These are phyloP conservation scores for Malacosoma neustria DNA, from an alignment of 2,888 invertebrate genomes.

Conservation along the genomic window DNA sequence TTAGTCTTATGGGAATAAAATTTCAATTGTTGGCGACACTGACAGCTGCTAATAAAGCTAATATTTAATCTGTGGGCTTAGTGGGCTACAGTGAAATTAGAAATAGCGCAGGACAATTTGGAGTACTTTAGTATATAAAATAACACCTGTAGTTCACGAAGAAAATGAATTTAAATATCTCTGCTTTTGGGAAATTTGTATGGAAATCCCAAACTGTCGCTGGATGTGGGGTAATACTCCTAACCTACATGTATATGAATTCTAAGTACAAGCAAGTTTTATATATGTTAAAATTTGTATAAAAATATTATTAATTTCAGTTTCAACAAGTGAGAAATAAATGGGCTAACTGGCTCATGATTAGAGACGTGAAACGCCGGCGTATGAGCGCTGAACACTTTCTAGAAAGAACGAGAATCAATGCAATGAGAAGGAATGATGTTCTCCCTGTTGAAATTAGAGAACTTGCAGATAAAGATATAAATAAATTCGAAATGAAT, in stretches of 20 bases:
- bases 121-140: too few relatives aligned
- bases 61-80: too few relatives aligned
- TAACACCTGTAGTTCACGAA: too few relatives aligned
- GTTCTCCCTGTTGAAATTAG: slow-evolving; percentile 88
- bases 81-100: too few relatives aligned
- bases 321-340: slow-evolving; percentile 82
- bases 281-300: too few relatives aligned
- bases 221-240: slow-evolving; percentile 39
- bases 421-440: slow-evolving; percentile 88
- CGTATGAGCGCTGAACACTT: slow-evolving; percentile 83
- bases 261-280: too few relatives aligned
- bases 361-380: slow-evolving; percentile 89
- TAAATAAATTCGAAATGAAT: slow-evolving; percentile 85
- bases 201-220: slow-evolving; percentile 51
- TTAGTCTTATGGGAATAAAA: too few relatives aligned
- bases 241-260: too few relatives aligned
- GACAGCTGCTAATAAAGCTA: too few relatives aligned
- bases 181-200: slow-evolving; percentile 40
- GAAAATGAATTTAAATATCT: slow-evolving; percentile 48
- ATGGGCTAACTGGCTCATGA: slow-evolving; percentile 90
- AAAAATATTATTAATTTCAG: slow-evolving; percentile 61
- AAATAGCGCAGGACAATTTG: too few relatives aligned
- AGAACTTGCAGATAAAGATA: slow-evolving; percentile 85
- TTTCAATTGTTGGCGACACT: too few relatives aligned
- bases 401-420: slow-evolving; percentile 84